Conservation (phyloP, 1,140 invertebrate species). For the Drosophila auraria region DNA sequence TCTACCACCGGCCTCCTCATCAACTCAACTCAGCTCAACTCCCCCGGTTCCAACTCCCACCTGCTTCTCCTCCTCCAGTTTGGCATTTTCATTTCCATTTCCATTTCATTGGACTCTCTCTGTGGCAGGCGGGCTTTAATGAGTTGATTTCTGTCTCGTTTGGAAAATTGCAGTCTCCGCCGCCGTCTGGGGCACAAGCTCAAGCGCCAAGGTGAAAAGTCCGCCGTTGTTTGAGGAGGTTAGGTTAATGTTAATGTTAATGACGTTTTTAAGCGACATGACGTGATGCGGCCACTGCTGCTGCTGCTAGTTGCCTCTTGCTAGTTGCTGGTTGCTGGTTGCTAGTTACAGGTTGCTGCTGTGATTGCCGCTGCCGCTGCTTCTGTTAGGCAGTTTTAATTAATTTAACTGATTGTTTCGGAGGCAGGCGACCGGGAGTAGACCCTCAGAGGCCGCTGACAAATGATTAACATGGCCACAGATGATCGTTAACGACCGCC, state of each 20-base stretch:
- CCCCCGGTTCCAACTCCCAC: constrained; percentile 1
- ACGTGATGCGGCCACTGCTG: constrained; percentile 49
- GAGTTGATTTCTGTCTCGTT: constrained; percentile 56
- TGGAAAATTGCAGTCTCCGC: constrained; percentile 38
- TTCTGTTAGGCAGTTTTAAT: constrained; percentile 36
- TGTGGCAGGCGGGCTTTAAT: constrained; percentile 41
- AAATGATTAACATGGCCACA: constrained; percentile 32
- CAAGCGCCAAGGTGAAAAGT: constrained; percentile 67
- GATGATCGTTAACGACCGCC: constrained; percentile 21
- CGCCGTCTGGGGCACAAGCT: not conserved
- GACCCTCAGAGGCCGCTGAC: constrained; percentile 19
- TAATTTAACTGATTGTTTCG: constrained; percentile 32
- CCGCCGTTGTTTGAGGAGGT: constrained; percentile 62
- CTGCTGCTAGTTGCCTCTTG: constrained; percentile 11
- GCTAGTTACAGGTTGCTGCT: constrained; percentile 2
- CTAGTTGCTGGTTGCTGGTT: constrained; percentile 6
- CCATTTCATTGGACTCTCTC: constrained; percentile 49
- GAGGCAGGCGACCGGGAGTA: not conserved
- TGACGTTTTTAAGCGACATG: constrained; percentile 74
- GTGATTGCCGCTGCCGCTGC: constrained; percentile 20
- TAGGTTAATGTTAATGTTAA: constrained; percentile 75
- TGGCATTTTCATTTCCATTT: constrained; percentile 42
- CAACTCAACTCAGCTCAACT: constrained; percentile 2
- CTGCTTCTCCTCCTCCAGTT: constrained; percentile 11
- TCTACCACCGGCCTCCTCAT: constrained; percentile 13